Percentiles rank a stretch among this genome's conserved stretches.
Evolutionary conservation across 2,888 invertebrate species (phyloP).

Genomic region (Drosophila ezoana): DNA sequence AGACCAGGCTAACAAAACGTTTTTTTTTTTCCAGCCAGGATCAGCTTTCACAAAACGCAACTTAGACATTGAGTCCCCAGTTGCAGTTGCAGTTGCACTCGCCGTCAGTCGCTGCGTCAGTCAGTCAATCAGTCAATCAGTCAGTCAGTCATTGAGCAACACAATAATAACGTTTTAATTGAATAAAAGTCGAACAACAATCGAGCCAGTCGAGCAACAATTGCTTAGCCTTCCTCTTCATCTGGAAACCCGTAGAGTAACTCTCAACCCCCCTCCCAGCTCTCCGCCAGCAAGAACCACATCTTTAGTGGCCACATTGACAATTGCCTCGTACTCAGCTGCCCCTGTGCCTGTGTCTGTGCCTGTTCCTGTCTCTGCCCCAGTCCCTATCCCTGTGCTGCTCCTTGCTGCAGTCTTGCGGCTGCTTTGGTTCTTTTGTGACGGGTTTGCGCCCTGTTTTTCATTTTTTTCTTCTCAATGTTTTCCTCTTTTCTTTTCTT

Average conservation of each 20-base stretch:
- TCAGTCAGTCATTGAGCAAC: slow-evolving; percentile 50
- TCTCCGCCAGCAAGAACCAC: slow-evolving; percentile 1
- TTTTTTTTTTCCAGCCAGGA: slow-evolving; percentile 58
- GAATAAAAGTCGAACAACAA: slow-evolving; percentile 68
- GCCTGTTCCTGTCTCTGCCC: slow-evolving; percentile 1
- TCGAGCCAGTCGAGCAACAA: slow-evolving; percentile 67
- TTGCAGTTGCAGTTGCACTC: slow-evolving; percentile 30
- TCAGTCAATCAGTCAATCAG: slow-evolving; percentile 37
- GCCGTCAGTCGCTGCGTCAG: slow-evolving; percentile 29
- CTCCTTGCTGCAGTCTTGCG: slow-evolving; percentile 51
- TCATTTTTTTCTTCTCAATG: slow-evolving; percentile 1
- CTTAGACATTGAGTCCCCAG: slow-evolving; percentile 78
- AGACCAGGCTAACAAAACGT: slow-evolving; percentile 67
- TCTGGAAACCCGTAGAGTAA: slow-evolving; percentile 1
- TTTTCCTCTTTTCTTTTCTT: slow-evolving; percentile 5
- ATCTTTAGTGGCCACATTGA: slow-evolving; percentile 20
- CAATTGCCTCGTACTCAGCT: slow-evolving; percentile 29
- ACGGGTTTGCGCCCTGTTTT: slow-evolving; percentile 14
- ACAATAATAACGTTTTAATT: slow-evolving; percentile 82
- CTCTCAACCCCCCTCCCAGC: slow-evolving; percentile 7
- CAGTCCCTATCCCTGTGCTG: not conserved
- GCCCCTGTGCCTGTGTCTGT: slow-evolving; percentile 11
- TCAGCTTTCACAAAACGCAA: slow-evolving; percentile 77
- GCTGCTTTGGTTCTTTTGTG: slow-evolving; percentile 50
- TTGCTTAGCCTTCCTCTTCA: slow-evolving; percentile 27